Evolutionary conservation across 2,113 vertebrate genomes (phyloP).

Genomic region (Pseudorasbora parva): DNA sequence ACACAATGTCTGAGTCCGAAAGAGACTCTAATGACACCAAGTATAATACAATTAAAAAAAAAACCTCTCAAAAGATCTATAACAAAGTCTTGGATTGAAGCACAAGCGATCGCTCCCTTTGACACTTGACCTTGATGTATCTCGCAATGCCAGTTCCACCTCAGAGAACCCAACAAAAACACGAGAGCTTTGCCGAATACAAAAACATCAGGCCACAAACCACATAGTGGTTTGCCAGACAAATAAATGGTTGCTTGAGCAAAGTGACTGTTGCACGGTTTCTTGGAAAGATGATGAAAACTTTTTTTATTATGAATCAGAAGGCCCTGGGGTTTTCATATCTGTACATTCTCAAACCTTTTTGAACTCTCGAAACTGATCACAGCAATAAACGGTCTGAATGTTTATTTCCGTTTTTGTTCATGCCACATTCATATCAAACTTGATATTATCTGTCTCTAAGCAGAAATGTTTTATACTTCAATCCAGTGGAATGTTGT

Average conservation of each 20-base stretch:
- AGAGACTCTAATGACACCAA: not conserved
- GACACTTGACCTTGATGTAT: conserved; percentile 8
- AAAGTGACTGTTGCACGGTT: conserved; percentile 12
- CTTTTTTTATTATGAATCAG: conserved; percentile 37
- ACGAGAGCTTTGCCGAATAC: not conserved
- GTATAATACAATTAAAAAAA: too few relatives aligned
- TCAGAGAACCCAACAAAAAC: not conserved
- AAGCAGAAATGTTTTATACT: not conserved
- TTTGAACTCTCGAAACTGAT: conserved; percentile 18
- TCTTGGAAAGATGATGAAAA: conserved; percentile 33
- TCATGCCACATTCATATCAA: not conserved
- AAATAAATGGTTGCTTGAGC: conserved; percentile 26
- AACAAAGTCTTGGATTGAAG: not conserved
- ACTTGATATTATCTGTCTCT: not conserved
- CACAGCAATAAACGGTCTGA: not conserved
- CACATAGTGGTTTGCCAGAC: not conserved
- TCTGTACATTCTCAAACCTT: conserved; percentile 24
- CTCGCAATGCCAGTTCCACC: not conserved
- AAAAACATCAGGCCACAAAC: not conserved
- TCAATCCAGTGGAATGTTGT: not conserved
- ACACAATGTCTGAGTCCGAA: conserved; percentile 33
- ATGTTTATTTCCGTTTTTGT: not conserved
- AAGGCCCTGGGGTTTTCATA: not conserved
- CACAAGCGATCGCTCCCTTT: not conserved
- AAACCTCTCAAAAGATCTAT: not conserved